Conservation (phyloP, 2,797 vertebrate genomes). For the Lophura swinhoii region DNA sequence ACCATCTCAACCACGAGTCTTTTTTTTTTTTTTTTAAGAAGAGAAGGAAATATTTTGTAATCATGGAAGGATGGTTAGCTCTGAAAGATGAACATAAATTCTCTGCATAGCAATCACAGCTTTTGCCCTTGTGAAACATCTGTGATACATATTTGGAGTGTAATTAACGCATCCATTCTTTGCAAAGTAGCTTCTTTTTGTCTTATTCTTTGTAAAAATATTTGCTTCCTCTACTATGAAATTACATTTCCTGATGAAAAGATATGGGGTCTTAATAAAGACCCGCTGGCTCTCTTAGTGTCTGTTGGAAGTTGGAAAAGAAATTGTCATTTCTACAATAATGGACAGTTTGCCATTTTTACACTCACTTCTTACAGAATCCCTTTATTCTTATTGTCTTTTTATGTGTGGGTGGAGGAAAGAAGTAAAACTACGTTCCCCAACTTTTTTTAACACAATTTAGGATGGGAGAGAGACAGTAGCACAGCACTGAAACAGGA, state of each 20-base stretch:
- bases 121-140: slow-evolving; percentile 37
- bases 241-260: neutral
- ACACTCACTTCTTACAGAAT: no score
- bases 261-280: slow-evolving; percentile 23
- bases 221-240: neutral
- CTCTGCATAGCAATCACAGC: neutral
- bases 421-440: no score
- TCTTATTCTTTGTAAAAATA: slow-evolving; percentile 21
- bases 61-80: neutral
- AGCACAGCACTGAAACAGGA: no score
- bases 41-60: slow-evolving; percentile 25
- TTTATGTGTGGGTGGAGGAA: no score
- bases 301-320: neutral
- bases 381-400: no score
- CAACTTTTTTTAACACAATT: no score
- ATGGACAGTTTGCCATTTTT: no score
- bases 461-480: no score
- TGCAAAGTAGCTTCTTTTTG: neutral
- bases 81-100: neutral
- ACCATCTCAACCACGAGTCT: neutral
- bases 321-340: no score
- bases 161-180: slow-evolving; percentile 31
- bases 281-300: neutral
- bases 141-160: slow-evolving; percentile 7
- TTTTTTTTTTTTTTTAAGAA: neutral